Conservation (phyloP, 2,888 invertebrate species). For the Dicyrtomina minuta region DNA sequence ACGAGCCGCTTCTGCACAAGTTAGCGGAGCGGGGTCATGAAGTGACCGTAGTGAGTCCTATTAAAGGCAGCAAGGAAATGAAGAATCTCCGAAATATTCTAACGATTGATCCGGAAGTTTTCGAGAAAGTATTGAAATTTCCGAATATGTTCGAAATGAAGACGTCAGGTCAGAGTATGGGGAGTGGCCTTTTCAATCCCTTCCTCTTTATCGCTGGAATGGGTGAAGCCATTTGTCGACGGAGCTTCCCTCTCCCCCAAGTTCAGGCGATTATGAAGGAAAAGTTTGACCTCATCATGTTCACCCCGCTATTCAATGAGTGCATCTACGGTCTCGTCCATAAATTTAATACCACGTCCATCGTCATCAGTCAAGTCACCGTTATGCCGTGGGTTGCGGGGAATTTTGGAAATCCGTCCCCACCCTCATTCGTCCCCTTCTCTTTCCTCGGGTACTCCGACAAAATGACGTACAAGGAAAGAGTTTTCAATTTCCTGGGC, state of each 20-base stretch:
- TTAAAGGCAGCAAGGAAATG: background rate
- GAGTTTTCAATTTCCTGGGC: constrained; percentile 14
- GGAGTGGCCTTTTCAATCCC: background rate
- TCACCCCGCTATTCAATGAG: constrained; percentile 30
- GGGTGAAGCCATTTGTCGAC: background rate
- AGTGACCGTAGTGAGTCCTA: constrained; percentile 60
- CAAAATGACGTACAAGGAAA: constrained; percentile 29
- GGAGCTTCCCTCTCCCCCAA: constrained; percentile 11
- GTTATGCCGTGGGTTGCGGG: background rate
- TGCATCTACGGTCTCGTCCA: constrained; percentile 30
- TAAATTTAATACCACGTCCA: constrained; percentile 22
- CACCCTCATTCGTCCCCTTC: constrained; percentile 34
- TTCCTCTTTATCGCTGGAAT: background rate
- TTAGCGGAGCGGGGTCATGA: constrained; percentile 61
- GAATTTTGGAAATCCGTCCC: constrained; percentile 19
- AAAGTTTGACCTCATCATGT: constrained; percentile 33
- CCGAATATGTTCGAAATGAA: constrained; percentile 24
- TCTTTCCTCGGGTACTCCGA: constrained; percentile 3
- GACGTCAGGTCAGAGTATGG: background rate
- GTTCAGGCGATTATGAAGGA: constrained; percentile 29
- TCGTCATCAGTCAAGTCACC: constrained; percentile 19
- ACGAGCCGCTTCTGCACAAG: constrained; percentile 58
- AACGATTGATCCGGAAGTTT: background rate
- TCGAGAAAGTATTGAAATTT: constrained; percentile 9
- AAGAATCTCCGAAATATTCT: constrained; percentile 27